Evolutionary conservation across 2,888 invertebrate genomes (phyloP).

Genomic region (Harpalus rufipes): DNA sequence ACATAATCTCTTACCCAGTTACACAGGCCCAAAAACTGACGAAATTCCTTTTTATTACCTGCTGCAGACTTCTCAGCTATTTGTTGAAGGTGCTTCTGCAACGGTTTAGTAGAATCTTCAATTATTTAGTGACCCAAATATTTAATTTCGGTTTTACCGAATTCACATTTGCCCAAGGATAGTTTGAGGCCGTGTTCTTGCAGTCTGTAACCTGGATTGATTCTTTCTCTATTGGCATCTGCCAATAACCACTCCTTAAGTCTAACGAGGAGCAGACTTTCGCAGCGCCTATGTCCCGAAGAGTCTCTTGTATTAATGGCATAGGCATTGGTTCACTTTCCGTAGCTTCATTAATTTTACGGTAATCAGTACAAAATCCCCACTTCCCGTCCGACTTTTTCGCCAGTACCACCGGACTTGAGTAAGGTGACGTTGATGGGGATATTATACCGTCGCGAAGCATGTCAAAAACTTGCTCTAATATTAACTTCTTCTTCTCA

Average conservation of each 20-base stretch:
- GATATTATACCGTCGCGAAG: not conserved
- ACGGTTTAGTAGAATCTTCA: not conserved
- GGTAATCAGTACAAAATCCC: not conserved
- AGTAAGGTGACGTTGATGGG: not conserved
- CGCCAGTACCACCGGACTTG: not conserved
- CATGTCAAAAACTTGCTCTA: not conserved
- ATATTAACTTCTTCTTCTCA: not conserved
- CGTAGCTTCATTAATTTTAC: not conserved
- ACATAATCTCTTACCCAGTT: constrained; percentile 71
- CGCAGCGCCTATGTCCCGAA: constrained; percentile 69
- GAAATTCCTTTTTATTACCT: constrained; percentile 63
- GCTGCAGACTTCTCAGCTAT: constrained; percentile 53
- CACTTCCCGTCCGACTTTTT: not conserved
- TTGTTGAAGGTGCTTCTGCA: not conserved
- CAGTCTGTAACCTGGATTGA: constrained; percentile 70
- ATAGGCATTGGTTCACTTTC: not conserved
- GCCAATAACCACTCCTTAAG: constrained; percentile 72
- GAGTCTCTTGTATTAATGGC: not conserved
- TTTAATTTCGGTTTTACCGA: not conserved
- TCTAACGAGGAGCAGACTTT: constrained; percentile 72
- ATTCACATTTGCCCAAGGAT: not conserved
- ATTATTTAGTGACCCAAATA: not conserved
- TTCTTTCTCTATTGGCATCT: constrained; percentile 70
- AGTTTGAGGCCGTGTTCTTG: constrained; percentile 8
- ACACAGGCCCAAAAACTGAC: constrained; percentile 69